These are phyloP conservation scores for Callimorpha dominula DNA, from an alignment of 2,888 invertebrate species.

Conservation along the genomic window DNA sequence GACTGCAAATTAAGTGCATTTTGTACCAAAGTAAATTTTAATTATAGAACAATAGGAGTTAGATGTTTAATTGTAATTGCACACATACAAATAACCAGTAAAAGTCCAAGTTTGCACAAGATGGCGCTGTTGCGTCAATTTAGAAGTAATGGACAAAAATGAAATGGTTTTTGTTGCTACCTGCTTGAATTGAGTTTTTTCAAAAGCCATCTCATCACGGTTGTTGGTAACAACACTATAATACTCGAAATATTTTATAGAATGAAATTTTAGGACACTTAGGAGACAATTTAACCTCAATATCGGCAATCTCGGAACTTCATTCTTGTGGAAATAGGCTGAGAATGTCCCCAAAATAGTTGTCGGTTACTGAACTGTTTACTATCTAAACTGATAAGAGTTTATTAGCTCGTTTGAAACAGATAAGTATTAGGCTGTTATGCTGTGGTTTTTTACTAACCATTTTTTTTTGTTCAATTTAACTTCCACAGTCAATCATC, in stretches of 20 bases:
- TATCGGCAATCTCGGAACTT: slow-evolving; percentile 14
- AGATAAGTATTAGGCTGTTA: slow-evolving; percentile 16
- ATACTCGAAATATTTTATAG: neutral
- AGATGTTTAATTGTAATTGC: no score
- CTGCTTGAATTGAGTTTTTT: neutral
- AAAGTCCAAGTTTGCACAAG: neutral
- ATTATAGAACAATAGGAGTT: no score
- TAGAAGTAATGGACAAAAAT: neutral
- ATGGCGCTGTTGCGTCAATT: neutral
- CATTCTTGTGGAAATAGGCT: slow-evolving; percentile 24
- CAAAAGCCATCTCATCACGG: neutral
- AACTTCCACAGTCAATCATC: no score
- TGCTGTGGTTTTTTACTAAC: neutral
- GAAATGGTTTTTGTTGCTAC: neutral
- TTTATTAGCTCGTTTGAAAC: slow-evolving; percentile 30
- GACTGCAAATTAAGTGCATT: no score
- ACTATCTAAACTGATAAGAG: slow-evolving; percentile 55
- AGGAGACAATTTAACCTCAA: slow-evolving; percentile 6
- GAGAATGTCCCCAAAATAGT: slow-evolving; percentile 45
- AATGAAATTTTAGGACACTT: neutral
- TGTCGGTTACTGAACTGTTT: slow-evolving; percentile 57
- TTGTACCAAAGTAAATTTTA: no score
- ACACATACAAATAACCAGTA: neutral
- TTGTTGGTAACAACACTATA: neutral
- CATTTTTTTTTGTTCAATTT: neutral